phyloP scores from a whole-genome alignment of 2,113 vertebrate genomes.

The Sylvicapra grimmia region DNA sequence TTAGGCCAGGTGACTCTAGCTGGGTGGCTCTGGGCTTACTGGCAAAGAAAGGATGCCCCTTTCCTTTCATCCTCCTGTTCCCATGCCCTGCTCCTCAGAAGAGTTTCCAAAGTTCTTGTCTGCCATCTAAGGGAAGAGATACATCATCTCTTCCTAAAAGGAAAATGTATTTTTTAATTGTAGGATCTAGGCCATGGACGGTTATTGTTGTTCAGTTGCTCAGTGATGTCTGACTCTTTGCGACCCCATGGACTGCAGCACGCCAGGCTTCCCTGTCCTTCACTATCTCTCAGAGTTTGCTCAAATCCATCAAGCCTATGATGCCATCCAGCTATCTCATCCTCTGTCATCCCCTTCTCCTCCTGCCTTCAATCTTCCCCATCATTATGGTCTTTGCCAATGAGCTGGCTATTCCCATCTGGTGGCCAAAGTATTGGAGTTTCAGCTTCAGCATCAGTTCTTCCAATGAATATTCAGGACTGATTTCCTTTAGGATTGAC shows the following conservation, averaged over 20 bases:
- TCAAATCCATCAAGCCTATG: not conserved
- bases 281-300: not conserved
- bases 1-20: not conserved
- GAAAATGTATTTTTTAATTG: not conserved
- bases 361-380: not conserved
- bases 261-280: not conserved
- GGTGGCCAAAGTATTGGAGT: not conserved
- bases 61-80: not conserved
- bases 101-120: not conserved
- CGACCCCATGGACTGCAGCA: not conserved
- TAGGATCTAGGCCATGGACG: not conserved
- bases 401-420: not conserved
- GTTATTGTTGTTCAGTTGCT: not conserved
- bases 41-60: too few species aligned
- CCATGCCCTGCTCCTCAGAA: accelerated
- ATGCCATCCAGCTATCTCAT: not conserved
- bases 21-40: not conserved
- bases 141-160: not conserved
- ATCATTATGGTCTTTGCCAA: not conserved
- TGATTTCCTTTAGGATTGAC: not conserved
- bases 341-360: not conserved
- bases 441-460: not conserved
- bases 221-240: not conserved
- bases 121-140: not conserved
- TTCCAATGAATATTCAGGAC: not conserved